Evolutionary conservation across 2,113 vertebrate genomes (phyloP), one percentile per base, ranked within the genome.

Genomic region (Trichechus manatus): DNA sequence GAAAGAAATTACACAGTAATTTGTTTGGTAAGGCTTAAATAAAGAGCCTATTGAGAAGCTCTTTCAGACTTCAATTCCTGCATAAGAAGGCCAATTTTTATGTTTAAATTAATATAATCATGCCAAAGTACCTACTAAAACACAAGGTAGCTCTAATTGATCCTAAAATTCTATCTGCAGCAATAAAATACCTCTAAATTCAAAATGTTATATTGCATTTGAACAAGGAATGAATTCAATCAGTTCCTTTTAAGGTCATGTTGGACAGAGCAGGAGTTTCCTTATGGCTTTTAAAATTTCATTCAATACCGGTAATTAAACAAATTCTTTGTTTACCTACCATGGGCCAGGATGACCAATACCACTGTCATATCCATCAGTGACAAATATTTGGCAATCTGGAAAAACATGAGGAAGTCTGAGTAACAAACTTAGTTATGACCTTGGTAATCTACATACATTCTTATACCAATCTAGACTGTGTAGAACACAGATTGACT

Each of bases 1-100:
- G 97, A 98, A 98, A 98, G 98, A 98, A 99, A 99, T 99, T 99
- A 99, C 91, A 93, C 89, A 75, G 91, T 98, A 99, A 98, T 99
- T 98, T 98, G 98, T 93, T 97, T 98, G 97, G 98, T 98, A 98
- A 99, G 98, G 89, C 98, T 95, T 94, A 98, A 98, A 98, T 97
- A 99, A 98, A 5, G n/a, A 97, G 92, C 91, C 97, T 97, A 94
- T 94, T 98, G 97, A 98, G 97, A 98, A 98, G 87, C 93, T 64
- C 44, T 95, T 77, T n/a, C 87, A 50, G 66, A 94, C 87, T 98
- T 98, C 96, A 95, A 80, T 75, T 97, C 79, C 79, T 81, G 95
- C 79, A 89, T 50, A 88, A 96, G 83, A 87, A 97, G 77, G 44
- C 78, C 1, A 8, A 96, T 95, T 96, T 96, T 94, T 97, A 96